Percentiles rank a stretch among this genome's conserved stretches.
These are phyloP conservation scores for Ceratina calcarata DNA, from an alignment of 1,140 invertebrate genomes.

Conservation along the genomic window DNA sequence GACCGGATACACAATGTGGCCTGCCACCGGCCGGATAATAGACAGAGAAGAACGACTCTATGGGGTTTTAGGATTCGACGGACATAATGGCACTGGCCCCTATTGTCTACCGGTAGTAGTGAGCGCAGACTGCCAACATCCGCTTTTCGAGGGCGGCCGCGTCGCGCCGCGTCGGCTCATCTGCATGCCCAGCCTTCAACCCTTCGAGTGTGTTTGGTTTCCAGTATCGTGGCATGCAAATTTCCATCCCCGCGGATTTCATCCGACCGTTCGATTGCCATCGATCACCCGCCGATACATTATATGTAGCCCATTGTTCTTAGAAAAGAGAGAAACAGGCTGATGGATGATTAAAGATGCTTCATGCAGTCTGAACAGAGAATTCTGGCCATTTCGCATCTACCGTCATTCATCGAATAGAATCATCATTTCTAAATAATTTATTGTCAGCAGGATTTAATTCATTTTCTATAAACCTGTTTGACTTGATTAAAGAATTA, in stretches of 20 bases:
- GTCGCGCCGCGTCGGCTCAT: slow-evolving; percentile 65
- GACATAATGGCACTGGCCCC: slow-evolving; percentile 75
- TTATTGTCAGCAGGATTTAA: no score
- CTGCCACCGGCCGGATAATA: slow-evolving; percentile 71
- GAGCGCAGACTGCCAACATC: slow-evolving; percentile 76
- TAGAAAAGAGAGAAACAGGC: slow-evolving; percentile 1
- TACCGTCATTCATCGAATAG: no score
- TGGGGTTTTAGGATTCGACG: slow-evolving; percentile 76
- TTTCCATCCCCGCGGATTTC: slow-evolving; percentile 39
- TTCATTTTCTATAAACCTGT: no score
- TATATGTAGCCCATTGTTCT: slow-evolving; percentile 25
- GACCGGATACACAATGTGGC: slow-evolving; percentile 76
- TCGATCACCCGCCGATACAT: slow-evolving; percentile 17
- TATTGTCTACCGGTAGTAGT: slow-evolving; percentile 71
- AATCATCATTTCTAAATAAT: no score
- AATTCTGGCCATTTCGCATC: no score
- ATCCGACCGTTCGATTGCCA: slow-evolving; percentile 26
- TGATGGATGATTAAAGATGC: neutral
- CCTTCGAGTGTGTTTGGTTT: slow-evolving; percentile 59
- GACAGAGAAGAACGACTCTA: slow-evolving; percentile 75
- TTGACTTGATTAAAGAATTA: no score
- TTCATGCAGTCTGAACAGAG: no score
- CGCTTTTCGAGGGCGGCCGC: slow-evolving; percentile 70
- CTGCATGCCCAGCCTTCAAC: slow-evolving; percentile 71
- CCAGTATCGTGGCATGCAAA: slow-evolving; percentile 62